A percentile compares a stretch with the other conserved stretches of the same genome.
phyloP scores from a whole-genome alignment of 2,888 invertebrate species.

The Tachystola acroxantha region DNA sequence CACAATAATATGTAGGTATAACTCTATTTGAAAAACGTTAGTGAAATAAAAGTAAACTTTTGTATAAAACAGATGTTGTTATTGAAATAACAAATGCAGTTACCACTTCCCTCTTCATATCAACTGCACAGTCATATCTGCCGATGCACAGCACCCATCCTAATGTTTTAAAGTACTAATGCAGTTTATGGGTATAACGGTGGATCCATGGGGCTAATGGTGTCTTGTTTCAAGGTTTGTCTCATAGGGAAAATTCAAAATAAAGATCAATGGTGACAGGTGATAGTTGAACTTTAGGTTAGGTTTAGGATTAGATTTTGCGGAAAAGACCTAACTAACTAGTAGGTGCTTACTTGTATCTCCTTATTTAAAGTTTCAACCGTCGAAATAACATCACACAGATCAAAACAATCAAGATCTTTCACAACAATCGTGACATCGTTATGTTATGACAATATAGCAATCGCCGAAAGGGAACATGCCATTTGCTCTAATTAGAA shows the following conservation, averaged over 20 bases:
- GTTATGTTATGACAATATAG: conserved; percentile 33
- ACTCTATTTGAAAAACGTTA: no score
- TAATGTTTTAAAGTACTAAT: conserved; percentile 55
- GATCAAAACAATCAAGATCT: conserved; percentile 3
- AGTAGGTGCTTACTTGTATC: no score
- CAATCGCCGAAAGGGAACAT: conserved; percentile 52
- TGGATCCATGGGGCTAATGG: conserved; percentile 39
- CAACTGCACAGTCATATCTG: background rate
- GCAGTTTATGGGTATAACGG: conserved; percentile 35
- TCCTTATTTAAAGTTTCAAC: no score
- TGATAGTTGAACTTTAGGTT: no score
- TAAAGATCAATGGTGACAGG: conserved; percentile 17
- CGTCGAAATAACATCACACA: no score
- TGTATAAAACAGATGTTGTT: no score
- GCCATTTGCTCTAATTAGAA: conserved; percentile 68
- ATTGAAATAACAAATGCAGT: conserved; percentile 3
- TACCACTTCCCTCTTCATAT: background rate
- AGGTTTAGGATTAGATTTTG: no score
- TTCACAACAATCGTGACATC: conserved; percentile 10
- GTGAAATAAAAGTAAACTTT: no score
- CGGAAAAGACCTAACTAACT: no score
- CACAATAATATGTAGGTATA: no score
- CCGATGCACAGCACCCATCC: conserved; percentile 19
- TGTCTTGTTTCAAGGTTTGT: conserved; percentile 16
- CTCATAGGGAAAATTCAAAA: conserved; percentile 23